These are phyloP conservation scores for Octodon degus DNA, from an alignment of 2,113 vertebrate species.

Conservation along the genomic window DNA sequence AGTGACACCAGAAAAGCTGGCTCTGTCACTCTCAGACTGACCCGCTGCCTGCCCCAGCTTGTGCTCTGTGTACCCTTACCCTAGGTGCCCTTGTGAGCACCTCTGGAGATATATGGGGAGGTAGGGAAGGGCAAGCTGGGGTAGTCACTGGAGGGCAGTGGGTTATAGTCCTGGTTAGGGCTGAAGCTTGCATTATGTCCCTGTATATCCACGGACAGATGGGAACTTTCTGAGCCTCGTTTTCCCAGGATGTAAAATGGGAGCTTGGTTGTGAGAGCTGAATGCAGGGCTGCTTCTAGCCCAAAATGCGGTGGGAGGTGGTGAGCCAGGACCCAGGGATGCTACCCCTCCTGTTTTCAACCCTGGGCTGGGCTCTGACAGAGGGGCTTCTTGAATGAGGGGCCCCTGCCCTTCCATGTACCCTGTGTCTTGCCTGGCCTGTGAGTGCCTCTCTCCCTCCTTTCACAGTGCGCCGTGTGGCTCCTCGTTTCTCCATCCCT, in stretches of 20 bases:
- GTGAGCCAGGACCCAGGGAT: not conserved
- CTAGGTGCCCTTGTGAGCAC: not conserved
- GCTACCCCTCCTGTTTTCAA: conserved; percentile 28
- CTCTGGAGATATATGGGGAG: not conserved
- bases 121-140: not conserved
- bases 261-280: conserved; percentile 48
- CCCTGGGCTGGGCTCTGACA: conserved; percentile 56
- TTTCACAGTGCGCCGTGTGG: conserved; percentile 95
- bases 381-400: conserved; percentile 69
- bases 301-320: conserved; percentile 16
- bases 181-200: not conserved
- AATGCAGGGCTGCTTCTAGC: not conserved
- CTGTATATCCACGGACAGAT: not conserved
- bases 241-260: not conserved
- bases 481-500: conserved; percentile 99
- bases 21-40: not conserved
- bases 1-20: conserved; percentile 1
- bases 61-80: not conserved
- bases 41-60: not conserved
- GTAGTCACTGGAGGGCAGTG: not conserved
- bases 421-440: conserved; percentile 69
- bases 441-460: conserved; percentile 86
- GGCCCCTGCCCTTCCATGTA: conserved; percentile 68
- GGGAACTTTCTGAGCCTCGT: not conserved
- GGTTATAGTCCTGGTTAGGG: not conserved